Percentiles rank a stretch among this genome's conserved stretches.
These are phyloP conservation scores for Tipula vernalis DNA, from an alignment of 2,888 invertebrate species.

Conservation along the genomic window DNA sequence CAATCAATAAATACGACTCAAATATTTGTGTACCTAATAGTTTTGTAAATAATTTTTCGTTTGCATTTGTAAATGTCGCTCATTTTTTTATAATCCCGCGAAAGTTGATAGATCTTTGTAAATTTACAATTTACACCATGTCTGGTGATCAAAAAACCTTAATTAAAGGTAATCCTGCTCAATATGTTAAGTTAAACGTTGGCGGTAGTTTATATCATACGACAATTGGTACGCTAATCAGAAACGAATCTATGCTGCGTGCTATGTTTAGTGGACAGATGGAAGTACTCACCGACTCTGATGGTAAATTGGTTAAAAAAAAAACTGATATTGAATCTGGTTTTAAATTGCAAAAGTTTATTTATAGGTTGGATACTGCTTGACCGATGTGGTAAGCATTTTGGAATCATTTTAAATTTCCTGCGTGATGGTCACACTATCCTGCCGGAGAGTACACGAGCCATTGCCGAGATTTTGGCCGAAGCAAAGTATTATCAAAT, in stretches of 20 bases:
- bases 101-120: neutral
- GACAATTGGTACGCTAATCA: slow-evolving; percentile 93
- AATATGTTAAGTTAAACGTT: slow-evolving; percentile 96
- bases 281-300: slow-evolving; percentile 94
- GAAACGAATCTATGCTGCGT: slow-evolving; percentile 94
- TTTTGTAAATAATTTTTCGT: neutral
- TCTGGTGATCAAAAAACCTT: slow-evolving; percentile 56
- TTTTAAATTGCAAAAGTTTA: neutral
- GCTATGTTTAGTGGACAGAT: slow-evolving; percentile 98
- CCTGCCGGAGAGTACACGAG: slow-evolving; percentile 80
- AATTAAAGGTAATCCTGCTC: slow-evolving; percentile 79
- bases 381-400: slow-evolving; percentile 95
- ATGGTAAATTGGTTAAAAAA: slow-evolving; percentile 48
- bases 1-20: neutral
- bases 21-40: slow-evolving; percentile 4
- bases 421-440: slow-evolving; percentile 88
- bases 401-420: slow-evolving; percentile 90
- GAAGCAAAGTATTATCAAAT: slow-evolving; percentile 97
- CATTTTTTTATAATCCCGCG: neutral
- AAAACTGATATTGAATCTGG: neutral
- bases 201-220: slow-evolving; percentile 95
- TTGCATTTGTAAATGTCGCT: neutral
- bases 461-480: slow-evolving; percentile 80
- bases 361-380: slow-evolving; percentile 91
- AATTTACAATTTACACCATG: slow-evolving; percentile 33